A percentile compares a stretch with the other conserved stretches of the same genome.
Evolutionary conservation across 1,140 invertebrate genomes (phyloP).

Genomic region (Drosophila neocordata): DNA sequence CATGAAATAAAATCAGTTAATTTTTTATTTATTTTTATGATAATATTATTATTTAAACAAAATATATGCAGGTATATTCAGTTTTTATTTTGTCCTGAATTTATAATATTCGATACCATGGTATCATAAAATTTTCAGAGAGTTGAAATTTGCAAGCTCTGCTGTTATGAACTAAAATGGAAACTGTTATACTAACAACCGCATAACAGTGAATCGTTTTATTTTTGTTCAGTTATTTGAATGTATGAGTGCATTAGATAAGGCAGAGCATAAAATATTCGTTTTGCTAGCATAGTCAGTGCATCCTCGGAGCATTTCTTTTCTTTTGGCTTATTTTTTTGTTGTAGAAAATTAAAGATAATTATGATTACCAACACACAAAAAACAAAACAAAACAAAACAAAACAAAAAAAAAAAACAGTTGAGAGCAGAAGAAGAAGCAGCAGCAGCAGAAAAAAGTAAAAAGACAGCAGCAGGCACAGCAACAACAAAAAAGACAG

Average conservation of each 20-base stretch:
- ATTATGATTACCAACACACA: slow-evolving; percentile 71
- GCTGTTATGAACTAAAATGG: no score
- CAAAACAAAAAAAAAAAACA: slow-evolving; percentile 25
- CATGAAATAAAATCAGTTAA: no score
- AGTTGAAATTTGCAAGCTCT: no score
- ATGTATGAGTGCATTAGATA: neutral
- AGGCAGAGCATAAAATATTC: neutral
- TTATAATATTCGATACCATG: no score
- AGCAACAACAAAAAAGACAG: slow-evolving; percentile 4
- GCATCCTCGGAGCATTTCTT: slow-evolving; percentile 30
- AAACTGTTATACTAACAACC: no score
- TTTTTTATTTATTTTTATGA: no score
- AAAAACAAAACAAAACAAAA: slow-evolving; percentile 24
- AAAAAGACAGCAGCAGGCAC: slow-evolving; percentile 4
- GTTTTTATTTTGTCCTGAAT: no score
- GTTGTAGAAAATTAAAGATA: slow-evolving; percentile 67
- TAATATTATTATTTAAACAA: no score
- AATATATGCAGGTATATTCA: no score
- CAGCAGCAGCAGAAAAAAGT: slow-evolving; percentile 10
- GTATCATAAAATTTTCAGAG: no score
- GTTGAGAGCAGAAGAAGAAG: slow-evolving; percentile 5
- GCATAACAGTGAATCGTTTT: no score
- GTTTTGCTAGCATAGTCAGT: neutral
- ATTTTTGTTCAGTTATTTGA: no score
- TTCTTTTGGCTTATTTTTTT: slow-evolving; percentile 19